Conservation (phyloP, 1,140 invertebrate species). For the Pachyrhynchus sulphureomaculatus region DNA sequence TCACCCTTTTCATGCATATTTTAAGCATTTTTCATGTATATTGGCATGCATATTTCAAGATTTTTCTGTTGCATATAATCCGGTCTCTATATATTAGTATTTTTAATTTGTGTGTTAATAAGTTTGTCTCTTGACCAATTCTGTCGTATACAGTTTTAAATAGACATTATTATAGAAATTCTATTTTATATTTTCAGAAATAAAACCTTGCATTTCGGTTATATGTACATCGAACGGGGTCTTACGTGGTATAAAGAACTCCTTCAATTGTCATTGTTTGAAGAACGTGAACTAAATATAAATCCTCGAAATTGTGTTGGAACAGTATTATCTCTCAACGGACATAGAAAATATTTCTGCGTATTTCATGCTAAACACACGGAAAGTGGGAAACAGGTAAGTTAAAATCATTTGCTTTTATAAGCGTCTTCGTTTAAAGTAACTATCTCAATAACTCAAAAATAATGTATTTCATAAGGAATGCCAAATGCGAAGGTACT, state of each 20-base stretch:
- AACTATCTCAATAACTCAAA: no score
- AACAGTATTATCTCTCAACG: slow-evolving; percentile 94
- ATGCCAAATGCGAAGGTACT: no score
- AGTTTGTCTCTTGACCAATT: no score
- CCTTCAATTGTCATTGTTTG: slow-evolving; percentile 78
- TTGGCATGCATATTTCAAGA: no score
- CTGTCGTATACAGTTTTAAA: neutral
- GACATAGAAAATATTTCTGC: slow-evolving; percentile 95
- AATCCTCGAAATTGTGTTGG: slow-evolving; percentile 97
- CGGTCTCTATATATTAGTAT: no score
- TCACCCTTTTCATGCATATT: no score
- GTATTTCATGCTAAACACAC: slow-evolving; percentile 96
- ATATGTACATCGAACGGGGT: slow-evolving; percentile 88
- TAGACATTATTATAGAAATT: neutral
- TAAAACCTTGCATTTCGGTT: slow-evolving; percentile 86
- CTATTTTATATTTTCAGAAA: slow-evolving; percentile 40
- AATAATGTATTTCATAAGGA: no score
- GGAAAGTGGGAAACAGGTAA: slow-evolving; percentile 45
- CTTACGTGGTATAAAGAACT: slow-evolving; percentile 90
- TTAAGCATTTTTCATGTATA: no score
- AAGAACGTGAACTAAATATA: slow-evolving; percentile 81
- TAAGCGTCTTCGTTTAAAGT: no score
- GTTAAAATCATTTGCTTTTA: no score
- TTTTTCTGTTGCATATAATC: no score
- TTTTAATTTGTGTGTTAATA: no score